phyloP scores from a whole-genome alignment of 2,797 vertebrate species.

The Hyperoplus lanceolatus region DNA sequence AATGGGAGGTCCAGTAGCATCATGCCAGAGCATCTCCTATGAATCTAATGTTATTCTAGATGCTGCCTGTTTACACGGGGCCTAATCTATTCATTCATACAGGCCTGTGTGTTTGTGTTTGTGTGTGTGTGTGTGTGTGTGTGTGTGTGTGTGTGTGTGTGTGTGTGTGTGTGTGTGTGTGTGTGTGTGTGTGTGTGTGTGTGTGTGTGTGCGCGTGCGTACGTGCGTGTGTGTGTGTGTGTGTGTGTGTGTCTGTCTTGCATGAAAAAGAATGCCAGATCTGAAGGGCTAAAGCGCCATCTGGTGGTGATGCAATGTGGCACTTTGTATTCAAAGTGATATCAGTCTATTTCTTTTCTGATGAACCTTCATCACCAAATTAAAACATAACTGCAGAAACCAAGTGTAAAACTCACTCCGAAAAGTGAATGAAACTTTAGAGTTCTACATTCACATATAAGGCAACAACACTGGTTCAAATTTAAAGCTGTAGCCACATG shows the following conservation, averaged over 20 bases:
- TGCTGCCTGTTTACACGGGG: constrained; percentile 67
- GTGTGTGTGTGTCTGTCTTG: constrained; percentile 18
- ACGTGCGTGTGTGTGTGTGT: constrained; percentile 34
- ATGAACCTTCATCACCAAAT: constrained; percentile 34
- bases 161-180: constrained; percentile 24
- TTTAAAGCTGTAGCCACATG: not conserved
- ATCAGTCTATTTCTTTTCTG: constrained; percentile 1
- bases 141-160: constrained; percentile 30
- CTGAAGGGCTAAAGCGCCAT: constrained; percentile 86
- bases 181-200: not conserved
- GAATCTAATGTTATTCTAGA: constrained; percentile 58
- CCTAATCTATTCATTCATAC: constrained; percentile 70
- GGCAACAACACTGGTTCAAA: not conserved
- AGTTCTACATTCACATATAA: not conserved
- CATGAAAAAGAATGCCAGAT: constrained; percentile 45
- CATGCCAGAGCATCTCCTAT: constrained; percentile 49
- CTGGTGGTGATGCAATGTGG: constrained; percentile 74
- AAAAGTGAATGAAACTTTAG: not conserved
- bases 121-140: constrained; percentile 29
- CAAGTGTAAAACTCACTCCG: not conserved
- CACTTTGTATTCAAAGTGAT: not conserved
- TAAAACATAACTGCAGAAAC: constrained; percentile 8
- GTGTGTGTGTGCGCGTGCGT: too few relatives aligned
- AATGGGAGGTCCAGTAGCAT: constrained; percentile 60
- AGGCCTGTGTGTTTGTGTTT: constrained; percentile 31